These are phyloP conservation scores for Athalia circularis DNA, from an alignment of 2,888 invertebrate species.

Conservation along the genomic window DNA sequence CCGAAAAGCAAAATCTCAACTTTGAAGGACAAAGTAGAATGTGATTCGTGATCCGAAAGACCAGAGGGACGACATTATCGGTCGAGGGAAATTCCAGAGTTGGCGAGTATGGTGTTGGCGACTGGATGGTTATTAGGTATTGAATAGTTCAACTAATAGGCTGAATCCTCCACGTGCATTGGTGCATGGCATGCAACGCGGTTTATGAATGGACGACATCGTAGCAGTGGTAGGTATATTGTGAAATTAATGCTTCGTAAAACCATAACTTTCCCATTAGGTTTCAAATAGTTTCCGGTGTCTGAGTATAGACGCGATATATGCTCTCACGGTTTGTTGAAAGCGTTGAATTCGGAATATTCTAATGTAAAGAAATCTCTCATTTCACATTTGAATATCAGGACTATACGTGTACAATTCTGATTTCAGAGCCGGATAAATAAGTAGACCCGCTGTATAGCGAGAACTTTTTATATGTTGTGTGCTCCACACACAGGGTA, in stretches of 20 bases:
- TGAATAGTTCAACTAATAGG: conserved; percentile 32
- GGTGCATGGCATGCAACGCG: background rate
- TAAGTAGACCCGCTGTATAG: background rate
- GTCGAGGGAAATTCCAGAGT: background rate
- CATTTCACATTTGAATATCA: too few species aligned
- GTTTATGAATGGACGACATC: conserved; percentile 20
- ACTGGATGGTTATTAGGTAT: conserved; percentile 19
- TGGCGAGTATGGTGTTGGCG: conserved; percentile 17
- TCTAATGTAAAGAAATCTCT: too few species aligned
- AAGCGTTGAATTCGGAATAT: too few species aligned
- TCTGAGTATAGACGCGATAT: conserved; percentile 45
- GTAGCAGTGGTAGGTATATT: conserved; percentile 49
- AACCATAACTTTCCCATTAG: conserved; percentile 65
- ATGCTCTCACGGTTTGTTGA: too few species aligned
- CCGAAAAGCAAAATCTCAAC: background rate
- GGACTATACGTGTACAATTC: too few species aligned
- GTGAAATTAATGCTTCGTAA: conserved; percentile 65
- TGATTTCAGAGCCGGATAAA: too few species aligned
- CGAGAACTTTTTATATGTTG: background rate
- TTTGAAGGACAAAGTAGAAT: background rate
- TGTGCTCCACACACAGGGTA: conserved; percentile 1
- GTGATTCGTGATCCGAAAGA: background rate
- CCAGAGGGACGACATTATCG: too few species aligned
- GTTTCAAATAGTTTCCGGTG: conserved; percentile 65
- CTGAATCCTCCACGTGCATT: background rate